Conservation (phyloP, 2,888 invertebrate genomes). For the Cacoxenus indagator region DNA sequence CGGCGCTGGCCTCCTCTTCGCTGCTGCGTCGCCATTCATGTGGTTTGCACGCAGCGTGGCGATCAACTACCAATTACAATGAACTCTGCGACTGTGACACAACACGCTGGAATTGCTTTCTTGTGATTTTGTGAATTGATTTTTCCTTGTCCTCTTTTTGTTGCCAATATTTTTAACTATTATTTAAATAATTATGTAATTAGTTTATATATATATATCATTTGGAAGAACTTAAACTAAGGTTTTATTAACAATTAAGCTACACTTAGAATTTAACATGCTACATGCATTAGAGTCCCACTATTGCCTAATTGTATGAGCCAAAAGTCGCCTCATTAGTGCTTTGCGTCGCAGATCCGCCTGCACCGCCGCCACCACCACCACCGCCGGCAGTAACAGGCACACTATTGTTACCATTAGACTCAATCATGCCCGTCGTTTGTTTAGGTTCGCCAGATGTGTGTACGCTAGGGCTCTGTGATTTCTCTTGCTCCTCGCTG, state of each 20-base stretch:
- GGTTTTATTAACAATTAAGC: neutral
- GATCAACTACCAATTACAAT: slow-evolving; percentile 51
- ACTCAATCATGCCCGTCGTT: slow-evolving; percentile 36
- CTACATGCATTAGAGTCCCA: neutral
- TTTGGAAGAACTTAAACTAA: neutral
- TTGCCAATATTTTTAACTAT: neutral
- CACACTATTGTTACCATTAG: neutral
- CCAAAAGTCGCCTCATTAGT: slow-evolving; percentile 10
- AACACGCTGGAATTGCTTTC: neutral
- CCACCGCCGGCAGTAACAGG: neutral
- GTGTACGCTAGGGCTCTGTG: slow-evolving; percentile 64
- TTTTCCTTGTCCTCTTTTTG: neutral
- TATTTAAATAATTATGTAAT: neutral
- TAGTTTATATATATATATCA: neutral
- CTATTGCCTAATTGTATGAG: neutral
- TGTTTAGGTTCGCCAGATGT: slow-evolving; percentile 53
- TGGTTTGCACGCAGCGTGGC: slow-evolving; percentile 70
- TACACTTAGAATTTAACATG: neutral
- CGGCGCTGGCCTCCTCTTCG: slow-evolving; percentile 72
- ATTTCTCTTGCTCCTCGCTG: slow-evolving; percentile 56
- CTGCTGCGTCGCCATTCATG: slow-evolving; percentile 73
- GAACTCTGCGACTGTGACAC: neutral
- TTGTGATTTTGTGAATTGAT: neutral
- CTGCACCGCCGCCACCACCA: neutral
- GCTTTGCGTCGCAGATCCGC: neutral